Percentiles rank a stretch among this genome's conserved stretches.
phyloP scores from a whole-genome alignment of 2,113 vertebrate genomes.

The Euleptes europaea region DNA sequence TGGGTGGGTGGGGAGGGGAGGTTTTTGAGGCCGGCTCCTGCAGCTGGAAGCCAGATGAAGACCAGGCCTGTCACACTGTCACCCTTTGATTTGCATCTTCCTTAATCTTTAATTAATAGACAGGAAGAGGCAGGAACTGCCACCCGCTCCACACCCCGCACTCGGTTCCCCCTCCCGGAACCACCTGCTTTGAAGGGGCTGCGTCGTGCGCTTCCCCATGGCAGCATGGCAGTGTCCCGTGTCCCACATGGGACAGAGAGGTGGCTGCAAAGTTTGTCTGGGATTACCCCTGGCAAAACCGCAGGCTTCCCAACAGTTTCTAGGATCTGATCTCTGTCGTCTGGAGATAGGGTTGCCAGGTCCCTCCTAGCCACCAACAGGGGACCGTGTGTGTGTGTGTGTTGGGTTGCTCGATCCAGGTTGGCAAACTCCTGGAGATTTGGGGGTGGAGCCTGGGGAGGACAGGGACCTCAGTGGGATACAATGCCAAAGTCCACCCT shows the following conservation, averaged over 20 bases:
- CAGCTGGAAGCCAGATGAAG: slow-evolving; percentile 35
- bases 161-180: not conserved
- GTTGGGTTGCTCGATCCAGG: too few species aligned
- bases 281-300: not conserved
- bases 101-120: slow-evolving; percentile 35
- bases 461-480: too few species aligned
- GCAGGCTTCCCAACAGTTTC: not conserved
- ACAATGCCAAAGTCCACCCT: too few species aligned
- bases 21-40: slow-evolving; percentile 24
- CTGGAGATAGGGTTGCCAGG: too few species aligned
- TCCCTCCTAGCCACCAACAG: too few species aligned
- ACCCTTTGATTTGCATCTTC: slow-evolving; percentile 28
- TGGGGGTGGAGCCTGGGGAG: too few species aligned
- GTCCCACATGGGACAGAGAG: not conserved
- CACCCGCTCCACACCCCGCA: not conserved
- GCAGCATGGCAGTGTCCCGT: not conserved
- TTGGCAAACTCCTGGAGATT: too few species aligned
- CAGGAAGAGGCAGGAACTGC: slow-evolving; percentile 23
- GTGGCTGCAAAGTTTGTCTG: not conserved
- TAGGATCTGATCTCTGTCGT: too few species aligned
- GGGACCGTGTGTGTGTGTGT: too few species aligned
- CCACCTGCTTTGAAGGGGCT: slow-evolving; percentile 10
- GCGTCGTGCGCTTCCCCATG: not conserved
- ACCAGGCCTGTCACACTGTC: slow-evolving; percentile 28
- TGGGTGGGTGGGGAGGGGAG: slow-evolving; percentile 24